These are phyloP conservation scores for Chaenodraco wilsoni DNA, from an alignment of 2,797 vertebrate genomes.

Conservation along the genomic window DNA sequence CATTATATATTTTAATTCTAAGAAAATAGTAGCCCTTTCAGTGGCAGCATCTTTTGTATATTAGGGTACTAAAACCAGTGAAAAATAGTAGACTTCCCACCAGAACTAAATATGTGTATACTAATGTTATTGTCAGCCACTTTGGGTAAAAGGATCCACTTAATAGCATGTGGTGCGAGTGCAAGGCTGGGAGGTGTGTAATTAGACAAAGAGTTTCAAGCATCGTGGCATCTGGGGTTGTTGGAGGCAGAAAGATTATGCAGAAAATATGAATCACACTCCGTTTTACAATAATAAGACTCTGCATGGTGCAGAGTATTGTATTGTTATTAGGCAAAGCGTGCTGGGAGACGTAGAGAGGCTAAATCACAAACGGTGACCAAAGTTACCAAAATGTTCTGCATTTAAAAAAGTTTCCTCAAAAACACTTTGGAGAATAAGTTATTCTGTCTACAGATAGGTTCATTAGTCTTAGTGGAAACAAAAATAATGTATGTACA, in stretches of 20 bases:
- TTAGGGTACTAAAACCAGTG: not conserved
- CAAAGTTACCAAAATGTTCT: not conserved
- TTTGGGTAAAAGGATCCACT: slow-evolving; percentile 19
- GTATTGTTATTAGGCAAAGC: slow-evolving; percentile 26
- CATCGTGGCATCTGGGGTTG: not conserved
- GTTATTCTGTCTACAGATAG: not conserved
- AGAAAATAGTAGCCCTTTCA: not conserved
- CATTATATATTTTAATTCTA: not conserved
- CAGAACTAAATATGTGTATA: slow-evolving; percentile 14
- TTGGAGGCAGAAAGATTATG: slow-evolving; percentile 15
- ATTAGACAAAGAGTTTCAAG: slow-evolving; percentile 22
- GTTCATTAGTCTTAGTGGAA: not conserved
- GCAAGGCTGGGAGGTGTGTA: slow-evolving; percentile 9
- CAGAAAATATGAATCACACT: slow-evolving; percentile 23
- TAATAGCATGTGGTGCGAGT: slow-evolving; percentile 11
- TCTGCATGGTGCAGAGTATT: slow-evolving; percentile 11
- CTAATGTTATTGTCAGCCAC: slow-evolving; percentile 13
- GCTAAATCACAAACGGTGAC: slow-evolving; percentile 27
- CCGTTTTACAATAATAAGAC: slow-evolving; percentile 6
- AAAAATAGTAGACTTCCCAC: not conserved
- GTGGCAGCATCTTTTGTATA: not conserved
- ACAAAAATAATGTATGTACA: not conserved
- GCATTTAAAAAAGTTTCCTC: not conserved
- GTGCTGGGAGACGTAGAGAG: slow-evolving; percentile 22
- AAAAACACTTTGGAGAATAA: not conserved